Evolutionary conservation across 2,888 invertebrate species (phyloP).

Genomic region (Andricus quercusramuli): DNA sequence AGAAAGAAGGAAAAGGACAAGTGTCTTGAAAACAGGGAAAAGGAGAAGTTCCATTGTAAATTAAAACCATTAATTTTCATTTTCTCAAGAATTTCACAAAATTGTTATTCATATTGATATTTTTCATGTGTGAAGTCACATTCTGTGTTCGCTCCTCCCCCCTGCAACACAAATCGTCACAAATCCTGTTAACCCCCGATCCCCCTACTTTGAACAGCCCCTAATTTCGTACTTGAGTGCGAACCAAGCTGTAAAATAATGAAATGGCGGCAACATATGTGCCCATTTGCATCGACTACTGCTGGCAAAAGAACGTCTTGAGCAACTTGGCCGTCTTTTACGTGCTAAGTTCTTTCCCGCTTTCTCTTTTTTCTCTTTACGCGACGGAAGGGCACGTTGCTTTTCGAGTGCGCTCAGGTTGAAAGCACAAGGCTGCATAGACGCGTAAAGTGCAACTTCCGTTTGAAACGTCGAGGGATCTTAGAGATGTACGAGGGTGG

Average conservation of each 20-base stretch:
- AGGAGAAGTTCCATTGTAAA: too few relatives aligned
- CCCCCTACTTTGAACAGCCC: too few relatives aligned
- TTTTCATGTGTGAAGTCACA: too few relatives aligned
- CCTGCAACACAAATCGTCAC: too few relatives aligned
- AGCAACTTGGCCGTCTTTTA: slow-evolving; percentile 15
- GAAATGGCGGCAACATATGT: neutral
- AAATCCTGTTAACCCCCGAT: too few relatives aligned
- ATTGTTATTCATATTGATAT: too few relatives aligned
- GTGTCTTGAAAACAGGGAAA: too few relatives aligned
- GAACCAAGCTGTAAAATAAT: neutral
- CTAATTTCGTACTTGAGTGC: neutral
- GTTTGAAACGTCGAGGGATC: slow-evolving; percentile 55
- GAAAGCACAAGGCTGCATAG: slow-evolving; percentile 56
- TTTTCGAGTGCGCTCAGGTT: slow-evolving; percentile 61
- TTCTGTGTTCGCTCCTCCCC: too few relatives aligned
- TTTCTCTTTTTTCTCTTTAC: slow-evolving; percentile 43
- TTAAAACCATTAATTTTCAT: too few relatives aligned
- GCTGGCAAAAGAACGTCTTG: slow-evolving; percentile 1
- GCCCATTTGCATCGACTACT: slow-evolving; percentile 7
- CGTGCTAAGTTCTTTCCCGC: slow-evolving; percentile 38
- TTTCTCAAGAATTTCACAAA: too few relatives aligned
- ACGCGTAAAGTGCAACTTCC: slow-evolving; percentile 61
- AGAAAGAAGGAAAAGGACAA: too few relatives aligned
- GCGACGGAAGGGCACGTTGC: slow-evolving; percentile 55
- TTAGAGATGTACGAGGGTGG: slow-evolving; percentile 46